Evolutionary conservation across 2,113 vertebrate species (phyloP).

Genomic region (Cavia aperea): DNA sequence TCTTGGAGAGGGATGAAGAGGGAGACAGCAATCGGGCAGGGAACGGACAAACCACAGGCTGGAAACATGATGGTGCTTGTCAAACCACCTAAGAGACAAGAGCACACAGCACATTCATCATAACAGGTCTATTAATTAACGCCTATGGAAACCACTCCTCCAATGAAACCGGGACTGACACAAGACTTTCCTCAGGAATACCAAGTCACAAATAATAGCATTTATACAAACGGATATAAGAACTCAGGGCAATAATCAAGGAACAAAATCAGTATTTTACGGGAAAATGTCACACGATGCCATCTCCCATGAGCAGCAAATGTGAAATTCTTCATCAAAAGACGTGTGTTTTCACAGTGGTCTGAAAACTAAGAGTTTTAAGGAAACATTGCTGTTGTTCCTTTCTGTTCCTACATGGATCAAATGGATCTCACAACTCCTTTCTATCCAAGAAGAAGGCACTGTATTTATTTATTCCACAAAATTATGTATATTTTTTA

Average conservation of each 20-base stretch:
- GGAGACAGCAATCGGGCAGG: neutral
- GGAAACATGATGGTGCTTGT: neutral
- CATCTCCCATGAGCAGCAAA: neutral
- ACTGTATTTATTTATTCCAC: conserved; percentile 8
- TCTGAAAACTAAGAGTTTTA: conserved; percentile 31
- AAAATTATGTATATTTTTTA: conserved; percentile 32
- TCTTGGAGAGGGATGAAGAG: neutral
- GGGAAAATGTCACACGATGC: neutral
- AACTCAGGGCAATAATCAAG: neutral
- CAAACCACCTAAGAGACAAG: neutral
- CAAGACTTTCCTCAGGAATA: neutral
- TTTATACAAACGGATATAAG: neutral
- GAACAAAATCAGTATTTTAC: conserved; percentile 17
- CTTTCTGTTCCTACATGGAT: conserved; percentile 26
- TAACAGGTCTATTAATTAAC: neutral
- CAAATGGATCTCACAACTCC: conserved; percentile 4
- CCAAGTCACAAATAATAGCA: neutral
- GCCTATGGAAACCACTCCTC: neutral
- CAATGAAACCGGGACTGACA: neutral
- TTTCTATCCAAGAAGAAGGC: conserved; percentile 26
- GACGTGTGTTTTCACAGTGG: neutral
- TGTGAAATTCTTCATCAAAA: conserved; percentile 1
- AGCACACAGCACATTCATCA: neutral
- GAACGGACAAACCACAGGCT: neutral
- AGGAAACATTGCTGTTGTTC: neutral